phyloP scores from a whole-genome alignment of 2,888 invertebrate genomes.

The Leptogaster cylindrica region DNA sequence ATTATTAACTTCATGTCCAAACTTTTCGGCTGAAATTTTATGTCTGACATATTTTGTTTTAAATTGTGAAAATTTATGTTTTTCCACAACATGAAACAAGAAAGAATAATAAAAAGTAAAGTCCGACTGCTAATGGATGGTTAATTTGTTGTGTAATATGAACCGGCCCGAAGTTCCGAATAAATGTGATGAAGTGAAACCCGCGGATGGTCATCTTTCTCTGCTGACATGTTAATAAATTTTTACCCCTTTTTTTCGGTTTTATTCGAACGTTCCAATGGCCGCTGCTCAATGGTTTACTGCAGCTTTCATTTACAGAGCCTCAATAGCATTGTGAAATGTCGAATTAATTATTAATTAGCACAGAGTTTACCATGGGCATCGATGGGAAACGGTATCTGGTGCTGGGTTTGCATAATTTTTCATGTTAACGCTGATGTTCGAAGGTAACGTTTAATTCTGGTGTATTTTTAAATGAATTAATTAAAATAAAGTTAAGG shows the following conservation, averaged over 20 bases:
- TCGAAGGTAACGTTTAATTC: constrained; percentile 25
- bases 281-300: background rate
- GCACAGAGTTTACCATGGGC: background rate
- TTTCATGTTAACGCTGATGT: constrained; percentile 5
- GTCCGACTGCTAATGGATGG: constrained; percentile 23
- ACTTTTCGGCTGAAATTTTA: background rate
- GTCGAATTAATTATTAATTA: constrained; percentile 40
- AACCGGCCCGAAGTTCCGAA: background rate
- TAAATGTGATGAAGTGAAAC: background rate
- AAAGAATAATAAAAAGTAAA: background rate
- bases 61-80: background rate
- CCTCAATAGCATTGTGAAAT: constrained; percentile 27
- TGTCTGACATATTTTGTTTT: background rate
- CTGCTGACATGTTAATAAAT: constrained; percentile 12
- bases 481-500: constrained; percentile 14
- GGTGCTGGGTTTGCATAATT: constrained; percentile 14
- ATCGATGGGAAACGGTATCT: background rate
- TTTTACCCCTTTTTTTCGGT: background rate
- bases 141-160: constrained; percentile 29
- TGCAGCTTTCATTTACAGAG: background rate
- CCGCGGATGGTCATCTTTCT: constrained; percentile 17
- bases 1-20: constrained; percentile 12
- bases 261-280: background rate
- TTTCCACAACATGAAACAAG: background rate
- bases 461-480: constrained; percentile 11